phyloP scores from a whole-genome alignment of 2,113 vertebrate genomes.

The Lutjanus erythropterus region DNA sequence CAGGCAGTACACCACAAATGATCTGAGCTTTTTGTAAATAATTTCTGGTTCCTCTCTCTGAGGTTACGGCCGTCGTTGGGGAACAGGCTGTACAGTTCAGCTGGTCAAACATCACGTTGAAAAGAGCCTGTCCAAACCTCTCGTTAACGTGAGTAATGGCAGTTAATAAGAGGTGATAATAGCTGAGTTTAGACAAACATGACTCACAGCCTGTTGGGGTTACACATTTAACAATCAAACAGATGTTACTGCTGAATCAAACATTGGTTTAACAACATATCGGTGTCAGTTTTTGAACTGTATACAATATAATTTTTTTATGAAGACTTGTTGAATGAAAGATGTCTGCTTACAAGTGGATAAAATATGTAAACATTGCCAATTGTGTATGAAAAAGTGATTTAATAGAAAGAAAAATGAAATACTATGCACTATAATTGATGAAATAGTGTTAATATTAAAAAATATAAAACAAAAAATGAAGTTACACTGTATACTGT shows the following conservation, averaged over 20 bases:
- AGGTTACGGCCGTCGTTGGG: conserved; percentile 5
- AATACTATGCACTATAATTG: neutral
- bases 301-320: too few species aligned
- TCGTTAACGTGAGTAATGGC: conserved; percentile 59
- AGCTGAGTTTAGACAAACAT: conserved; percentile 50
- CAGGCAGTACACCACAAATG: neutral
- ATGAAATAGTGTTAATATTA: neutral
- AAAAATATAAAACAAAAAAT: neutral
- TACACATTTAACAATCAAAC: conserved; percentile 21
- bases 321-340: too few species aligned
- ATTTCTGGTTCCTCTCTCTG: conserved; percentile 14
- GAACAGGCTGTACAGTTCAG: conserved; percentile 48
- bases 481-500: too few species aligned
- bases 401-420: too few species aligned
- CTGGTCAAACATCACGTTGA: conserved; percentile 66
- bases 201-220: conserved; percentile 21
- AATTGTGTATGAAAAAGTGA: too few species aligned
- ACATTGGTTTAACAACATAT: neutral
- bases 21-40: neutral
- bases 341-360: too few species aligned
- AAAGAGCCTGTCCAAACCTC: conserved; percentile 48
- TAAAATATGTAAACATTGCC: too few species aligned
- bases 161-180: conserved; percentile 62
- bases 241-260: conserved; percentile 33
- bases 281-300: too few species aligned